Evolutionary conservation across 2,113 vertebrate genomes (phyloP).

Genomic region (Chloebia gouldiae): DNA sequence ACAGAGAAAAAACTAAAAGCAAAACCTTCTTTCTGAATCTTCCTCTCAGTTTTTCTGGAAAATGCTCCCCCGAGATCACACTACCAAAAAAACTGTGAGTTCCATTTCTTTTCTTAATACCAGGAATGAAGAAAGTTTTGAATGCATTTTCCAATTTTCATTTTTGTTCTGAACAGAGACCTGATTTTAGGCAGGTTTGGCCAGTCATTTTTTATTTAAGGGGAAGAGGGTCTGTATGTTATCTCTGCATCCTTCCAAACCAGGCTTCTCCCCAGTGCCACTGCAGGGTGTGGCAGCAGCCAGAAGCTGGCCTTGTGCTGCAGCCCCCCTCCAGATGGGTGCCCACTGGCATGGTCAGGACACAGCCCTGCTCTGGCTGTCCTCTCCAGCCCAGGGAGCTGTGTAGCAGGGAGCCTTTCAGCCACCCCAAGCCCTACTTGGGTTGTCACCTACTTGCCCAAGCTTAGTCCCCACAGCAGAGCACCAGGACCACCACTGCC

Average conservation of each 20-base stretch:
- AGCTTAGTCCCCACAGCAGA: not conserved
- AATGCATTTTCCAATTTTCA: not conserved
- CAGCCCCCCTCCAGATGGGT: fast-evolving
- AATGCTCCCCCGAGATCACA: not conserved
- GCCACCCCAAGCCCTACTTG: fast-evolving
- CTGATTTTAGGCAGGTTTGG: not conserved
- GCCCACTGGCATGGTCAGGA: not conserved
- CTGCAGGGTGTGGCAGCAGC: not conserved
- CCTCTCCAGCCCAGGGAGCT: not conserved
- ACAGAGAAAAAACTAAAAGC: not conserved
- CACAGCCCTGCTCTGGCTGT: not conserved
- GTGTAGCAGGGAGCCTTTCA: not conserved
- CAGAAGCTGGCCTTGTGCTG: not conserved
- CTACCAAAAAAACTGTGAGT: not conserved
- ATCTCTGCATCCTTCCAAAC: not conserved
- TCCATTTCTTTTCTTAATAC: not conserved
- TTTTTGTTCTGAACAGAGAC: not conserved
- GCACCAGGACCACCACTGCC: not conserved
- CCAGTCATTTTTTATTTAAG: not conserved
- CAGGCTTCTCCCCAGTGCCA: not conserved
- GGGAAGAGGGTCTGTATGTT: not conserved
- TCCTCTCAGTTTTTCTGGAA: not conserved
- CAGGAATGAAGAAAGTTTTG: not conserved
- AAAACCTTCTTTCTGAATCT: not conserved
- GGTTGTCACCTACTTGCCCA: not conserved